Percentiles rank a stretch among this genome's conserved stretches.
phyloP scores from a whole-genome alignment of 2,888 invertebrate species.

The Lottia gigantea region DNA sequence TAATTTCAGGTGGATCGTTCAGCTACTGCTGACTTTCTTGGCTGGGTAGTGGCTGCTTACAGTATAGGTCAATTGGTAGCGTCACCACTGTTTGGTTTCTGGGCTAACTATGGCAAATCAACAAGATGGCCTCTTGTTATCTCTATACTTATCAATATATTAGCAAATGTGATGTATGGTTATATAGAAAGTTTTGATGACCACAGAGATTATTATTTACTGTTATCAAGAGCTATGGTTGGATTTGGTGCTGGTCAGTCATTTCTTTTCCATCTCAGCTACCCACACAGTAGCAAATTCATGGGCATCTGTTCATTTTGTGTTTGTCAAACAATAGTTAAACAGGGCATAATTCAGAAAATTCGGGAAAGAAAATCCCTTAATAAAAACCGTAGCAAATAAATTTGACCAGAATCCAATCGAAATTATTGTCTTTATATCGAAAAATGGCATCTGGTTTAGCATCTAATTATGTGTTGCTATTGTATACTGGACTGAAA shows the following conservation, averaged over 20 bases:
- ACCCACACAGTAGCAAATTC: no score
- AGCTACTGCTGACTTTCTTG: conserved; percentile 56
- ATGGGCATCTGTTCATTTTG: no score
- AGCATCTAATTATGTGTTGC: no score
- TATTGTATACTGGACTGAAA: no score
- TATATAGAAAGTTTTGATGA: conserved; percentile 55
- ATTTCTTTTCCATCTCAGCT: no score
- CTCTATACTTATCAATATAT: conserved; percentile 58
- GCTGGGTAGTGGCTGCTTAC: conserved; percentile 66
- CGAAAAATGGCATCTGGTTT: no score
- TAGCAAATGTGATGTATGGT: conserved; percentile 65
- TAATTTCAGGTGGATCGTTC: conserved; percentile 47
- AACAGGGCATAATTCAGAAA: no score
- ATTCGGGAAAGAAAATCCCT: no score
- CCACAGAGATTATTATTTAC: conserved; percentile 40
- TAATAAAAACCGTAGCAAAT: no score
- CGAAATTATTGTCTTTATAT: no score
- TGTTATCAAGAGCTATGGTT: conserved; percentile 58
- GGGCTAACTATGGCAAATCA: conserved; percentile 51
- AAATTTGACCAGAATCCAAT: no score
- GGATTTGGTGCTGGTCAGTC: conserved; percentile 65
- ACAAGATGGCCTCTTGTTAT: conserved; percentile 58
- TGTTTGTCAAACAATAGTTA: no score
- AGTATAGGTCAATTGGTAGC: conserved; percentile 67
- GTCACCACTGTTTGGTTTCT: conserved; percentile 64